phyloP scores from a whole-genome alignment of 2,888 invertebrate species.

The Eremobia ochroleuca region DNA sequence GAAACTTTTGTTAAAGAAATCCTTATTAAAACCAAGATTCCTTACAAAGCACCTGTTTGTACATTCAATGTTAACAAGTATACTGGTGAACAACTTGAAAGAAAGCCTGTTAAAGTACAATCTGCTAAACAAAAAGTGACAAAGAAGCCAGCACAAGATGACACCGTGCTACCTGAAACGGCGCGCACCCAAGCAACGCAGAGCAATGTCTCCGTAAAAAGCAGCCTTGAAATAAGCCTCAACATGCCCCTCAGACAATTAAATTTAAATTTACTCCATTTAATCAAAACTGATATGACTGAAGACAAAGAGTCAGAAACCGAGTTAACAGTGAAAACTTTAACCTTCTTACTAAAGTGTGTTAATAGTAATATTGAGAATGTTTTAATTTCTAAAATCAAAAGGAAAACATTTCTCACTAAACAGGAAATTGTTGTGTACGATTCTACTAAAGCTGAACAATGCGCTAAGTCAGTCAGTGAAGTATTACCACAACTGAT shows the following conservation, averaged over 20 bases:
- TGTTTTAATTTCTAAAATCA: constrained; percentile 82
- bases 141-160: constrained; percentile 77
- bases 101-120: constrained; percentile 70
- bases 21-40: constrained; percentile 78
- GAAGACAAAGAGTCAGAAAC: constrained; percentile 72
- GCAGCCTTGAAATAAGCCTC: constrained; percentile 74
- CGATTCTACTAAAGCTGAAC: constrained; percentile 80
- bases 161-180: constrained; percentile 81
- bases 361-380: constrained; percentile 79
- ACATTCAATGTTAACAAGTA: constrained; percentile 78
- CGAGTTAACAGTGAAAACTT: constrained; percentile 78
- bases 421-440: constrained; percentile 79
- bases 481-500: constrained; percentile 81
- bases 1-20: constrained; percentile 81
- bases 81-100: constrained; percentile 74
- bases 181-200: constrained; percentile 82
- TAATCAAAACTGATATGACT: constrained; percentile 80
- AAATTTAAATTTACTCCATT: constrained; percentile 79
- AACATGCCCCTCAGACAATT: constrained; percentile 81
- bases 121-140: constrained; percentile 74
- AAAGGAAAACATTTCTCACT: constrained; percentile 81
- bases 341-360: constrained; percentile 81
- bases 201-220: constrained; percentile 75
- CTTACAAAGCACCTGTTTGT: constrained; percentile 83
- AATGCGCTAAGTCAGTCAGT: constrained; percentile 79